Evolutionary conservation across 2,888 invertebrate genomes (phyloP), one percentile per base, ranked within the genome.

Genomic region (Polymixis lichenea): DNA sequence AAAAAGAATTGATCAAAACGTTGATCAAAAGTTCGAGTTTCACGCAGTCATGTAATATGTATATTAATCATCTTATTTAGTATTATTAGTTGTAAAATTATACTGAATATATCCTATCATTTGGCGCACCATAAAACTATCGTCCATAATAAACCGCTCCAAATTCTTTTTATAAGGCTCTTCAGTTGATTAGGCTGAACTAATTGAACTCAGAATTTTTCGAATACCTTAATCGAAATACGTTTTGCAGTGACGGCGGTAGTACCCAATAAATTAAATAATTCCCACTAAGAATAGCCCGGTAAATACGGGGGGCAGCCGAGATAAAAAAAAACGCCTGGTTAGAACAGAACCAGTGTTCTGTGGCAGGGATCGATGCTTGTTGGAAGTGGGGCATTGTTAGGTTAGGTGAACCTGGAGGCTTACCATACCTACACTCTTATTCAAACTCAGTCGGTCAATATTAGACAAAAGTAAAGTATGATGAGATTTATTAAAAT

Each of bases 1-100:
- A 60, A 53, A 71, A 83, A 49, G 11, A 15, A 72, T 72, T 78
- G 56, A 78, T 78, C 55, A 60, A 56, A 60, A 67, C 13, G 17
- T 67, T 49, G 65, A 74, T 65, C 81, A 8, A 53, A 22, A 51
- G 22, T 51, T 70, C 15, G 19, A 77, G 19, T 38, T 53, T 9
- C 28, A 53, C 19, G 43, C 17, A 28, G 15, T 55, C 70, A 43
- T 51, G 17, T 43, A 28, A 62, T 56, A 55, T 51, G 15, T 55
- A 49, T 75, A 38, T 75, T 51, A 43, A 55, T 61, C 5, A 61
- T 49, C 25, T 58, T 19, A 71, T 77, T 51, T 49, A 56, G 15
- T 19, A 55, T 25, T 53, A 11, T 49, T 61, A 22, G n/a, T 32
- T 49, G 15, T 15, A 61, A 32, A 28, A 58, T 38, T 49, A 17